Evolutionary conservation across 2,888 invertebrate genomes (phyloP).

Genomic region (Ethmia dodecea): DNA sequence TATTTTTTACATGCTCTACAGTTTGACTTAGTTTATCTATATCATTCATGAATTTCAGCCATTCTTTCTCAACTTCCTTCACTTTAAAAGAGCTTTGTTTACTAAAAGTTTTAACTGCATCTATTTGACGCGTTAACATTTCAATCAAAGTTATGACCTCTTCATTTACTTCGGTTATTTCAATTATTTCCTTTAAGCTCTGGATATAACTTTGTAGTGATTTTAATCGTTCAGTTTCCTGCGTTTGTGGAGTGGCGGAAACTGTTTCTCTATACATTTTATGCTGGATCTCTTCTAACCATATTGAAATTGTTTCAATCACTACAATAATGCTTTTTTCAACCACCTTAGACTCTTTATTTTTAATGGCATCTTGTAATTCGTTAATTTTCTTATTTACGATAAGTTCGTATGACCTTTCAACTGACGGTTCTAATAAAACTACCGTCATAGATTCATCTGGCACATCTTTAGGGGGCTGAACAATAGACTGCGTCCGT

Average conservation of each 20-base stretch:
- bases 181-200: conserved; percentile 80
- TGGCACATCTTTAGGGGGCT: conserved; percentile 34
- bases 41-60: conserved; percentile 83
- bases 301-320: conserved; percentile 88
- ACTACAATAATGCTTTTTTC: conserved; percentile 85
- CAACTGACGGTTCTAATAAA: conserved; percentile 57
- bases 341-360: conserved; percentile 74
- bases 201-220: conserved; percentile 75
- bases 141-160: conserved; percentile 81
- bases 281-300: conserved; percentile 91
- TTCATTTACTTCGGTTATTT: conserved; percentile 81
- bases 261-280: conserved; percentile 76
- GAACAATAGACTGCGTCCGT: conserved; percentile 46
- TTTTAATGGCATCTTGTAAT: conserved; percentile 77
- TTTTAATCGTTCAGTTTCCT: conserved; percentile 48
- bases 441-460: conserved; percentile 52
- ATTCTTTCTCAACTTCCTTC: conserved; percentile 80
- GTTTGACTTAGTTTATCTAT: conserved; percentile 76
- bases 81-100: conserved; percentile 55
- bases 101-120: conserved; percentile 82
- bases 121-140: conserved; percentile 81
- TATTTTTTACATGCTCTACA: conserved; percentile 66
- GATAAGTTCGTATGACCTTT: conserved; percentile 66
- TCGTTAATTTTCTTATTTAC: conserved; percentile 79
- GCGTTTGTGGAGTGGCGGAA: conserved; percentile 32